These are phyloP conservation scores for Typhlichthys subterraneus DNA, from an alignment of 2,797 vertebrate species.

Conservation along the genomic window DNA sequence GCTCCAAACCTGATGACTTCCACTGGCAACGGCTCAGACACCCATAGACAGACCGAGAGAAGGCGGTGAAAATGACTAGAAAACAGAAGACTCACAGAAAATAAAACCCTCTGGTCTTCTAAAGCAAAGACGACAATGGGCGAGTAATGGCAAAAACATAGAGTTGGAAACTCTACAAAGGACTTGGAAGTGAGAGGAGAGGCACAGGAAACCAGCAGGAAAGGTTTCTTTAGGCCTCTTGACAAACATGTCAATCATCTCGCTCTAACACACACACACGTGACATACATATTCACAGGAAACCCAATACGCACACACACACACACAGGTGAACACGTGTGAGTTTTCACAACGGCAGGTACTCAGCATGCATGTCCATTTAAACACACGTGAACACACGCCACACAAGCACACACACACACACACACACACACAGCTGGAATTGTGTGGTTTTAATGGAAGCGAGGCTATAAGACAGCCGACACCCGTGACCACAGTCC, in stretches of 20 bases:
- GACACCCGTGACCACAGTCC: conserved; percentile 35
- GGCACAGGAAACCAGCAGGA: conserved; percentile 54
- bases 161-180: conserved; percentile 61
- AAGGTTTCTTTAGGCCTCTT: conserved; percentile 63
- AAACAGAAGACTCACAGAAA: conserved; percentile 64
- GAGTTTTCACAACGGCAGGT: background rate
- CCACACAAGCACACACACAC: conserved; percentile 30
- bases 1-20: conserved; percentile 72
- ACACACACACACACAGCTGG: conserved; percentile 27
- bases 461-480: conserved; percentile 48
- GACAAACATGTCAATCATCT: conserved; percentile 66
- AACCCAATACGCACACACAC: background rate
- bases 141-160: conserved; percentile 64
- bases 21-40: conserved; percentile 54
- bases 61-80: conserved; percentile 41
- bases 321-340: background rate
- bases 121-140: conserved; percentile 61
- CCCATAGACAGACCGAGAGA: conserved; percentile 24
- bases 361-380: background rate
- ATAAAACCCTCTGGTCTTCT: conserved; percentile 63
- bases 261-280: conserved; percentile 23
- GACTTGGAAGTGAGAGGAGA: conserved; percentile 47
- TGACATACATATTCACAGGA: background rate
- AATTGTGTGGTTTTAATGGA: conserved; percentile 68
- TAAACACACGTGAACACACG: conserved; percentile 1